Evolutionary conservation across 2,113 vertebrate species (phyloP), one percentile per base, ranked within the genome.

Genomic region (Boulengeromyrus knoepffleri): DNA sequence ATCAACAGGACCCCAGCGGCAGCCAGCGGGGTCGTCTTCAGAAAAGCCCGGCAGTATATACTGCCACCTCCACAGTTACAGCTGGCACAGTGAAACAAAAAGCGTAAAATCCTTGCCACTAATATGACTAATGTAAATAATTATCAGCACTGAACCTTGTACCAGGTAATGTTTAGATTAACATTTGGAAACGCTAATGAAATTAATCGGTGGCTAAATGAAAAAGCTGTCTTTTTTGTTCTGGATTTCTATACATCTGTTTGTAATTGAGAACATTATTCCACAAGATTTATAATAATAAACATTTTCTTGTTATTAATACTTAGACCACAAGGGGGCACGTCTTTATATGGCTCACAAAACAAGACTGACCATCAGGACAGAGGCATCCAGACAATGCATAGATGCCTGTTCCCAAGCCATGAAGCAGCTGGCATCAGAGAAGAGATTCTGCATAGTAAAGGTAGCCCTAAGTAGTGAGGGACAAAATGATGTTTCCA

Each of bases 1-100:
- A 96, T 96, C 94, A 95, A 93, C 95, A 94, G 94, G 87, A 91
- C 94, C 93, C 94, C 94, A 94, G 94, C 94, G 94, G 93, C 93
- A 94, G 94, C 92, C 95, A 93, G 94, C 92, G 89, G 90, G 94
- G 93, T 91, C 90, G 92, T 90, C 92, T 89, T 19, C 92, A 92
- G 84, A 58, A 92, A 90, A 92, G 91, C 84, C 90, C 36, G 85
- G 91, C 90, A 94, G 90, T 5, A 39, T 88, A 21, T 47, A 47
- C 83, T 24, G 42, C 45, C 17, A 85, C 21, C 83, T 85, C 21
- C 83, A n/a, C 36, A 17, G 36, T 19, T 46, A 85, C 45, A 85
- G 45, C 83, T 85, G 83, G 83, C 42, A 47, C 45, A 85, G 39
- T 47, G 19, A 24, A 46, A 85, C 83, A 85, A 47, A 85, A 47